Conservation (phyloP, 2,888 invertebrate species). For the Rhagophthalmus giganteus region DNA sequence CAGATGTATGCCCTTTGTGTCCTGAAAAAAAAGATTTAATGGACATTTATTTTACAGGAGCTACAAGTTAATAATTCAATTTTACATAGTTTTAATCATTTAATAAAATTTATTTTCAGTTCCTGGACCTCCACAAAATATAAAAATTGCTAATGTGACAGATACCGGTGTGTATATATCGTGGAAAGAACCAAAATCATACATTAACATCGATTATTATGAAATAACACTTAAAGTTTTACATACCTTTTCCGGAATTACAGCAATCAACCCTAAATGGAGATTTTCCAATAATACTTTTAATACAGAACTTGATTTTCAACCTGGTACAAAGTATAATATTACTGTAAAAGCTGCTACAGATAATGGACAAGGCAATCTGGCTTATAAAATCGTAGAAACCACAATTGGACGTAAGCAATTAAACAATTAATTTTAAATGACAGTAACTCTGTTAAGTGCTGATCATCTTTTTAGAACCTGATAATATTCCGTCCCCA, state of each 20-base stretch:
- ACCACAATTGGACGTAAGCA: slow-evolving; percentile 68
- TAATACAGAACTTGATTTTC: slow-evolving; percentile 63
- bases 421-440: slow-evolving; percentile 39
- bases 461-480: slow-evolving; percentile 54
- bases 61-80: slow-evolving; percentile 44
- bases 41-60: slow-evolving; percentile 46
- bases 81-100: background rate
- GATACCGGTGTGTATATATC: slow-evolving; percentile 64
- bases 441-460: too few relatives aligned
- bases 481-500: slow-evolving; percentile 70
- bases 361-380: slow-evolving; percentile 63
- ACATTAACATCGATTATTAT: slow-evolving; percentile 60
- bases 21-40: slow-evolving; percentile 34
- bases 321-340: slow-evolving; percentile 76
- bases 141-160: slow-evolving; percentile 63
- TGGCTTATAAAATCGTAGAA: slow-evolving; percentile 61
- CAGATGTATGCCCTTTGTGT: slow-evolving; percentile 36
- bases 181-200: slow-evolving; percentile 64
- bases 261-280: slow-evolving; percentile 60
- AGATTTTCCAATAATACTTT: slow-evolving; percentile 63
- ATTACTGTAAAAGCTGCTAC: slow-evolving; percentile 71
- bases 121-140: slow-evolving; percentile 70
- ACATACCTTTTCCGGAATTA: slow-evolving; percentile 62
- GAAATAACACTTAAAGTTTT: slow-evolving; percentile 60
- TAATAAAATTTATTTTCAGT: slow-evolving; percentile 47